Conservation (phyloP, 2,797 vertebrate genomes). For the Gallinago stenura region DNA sequence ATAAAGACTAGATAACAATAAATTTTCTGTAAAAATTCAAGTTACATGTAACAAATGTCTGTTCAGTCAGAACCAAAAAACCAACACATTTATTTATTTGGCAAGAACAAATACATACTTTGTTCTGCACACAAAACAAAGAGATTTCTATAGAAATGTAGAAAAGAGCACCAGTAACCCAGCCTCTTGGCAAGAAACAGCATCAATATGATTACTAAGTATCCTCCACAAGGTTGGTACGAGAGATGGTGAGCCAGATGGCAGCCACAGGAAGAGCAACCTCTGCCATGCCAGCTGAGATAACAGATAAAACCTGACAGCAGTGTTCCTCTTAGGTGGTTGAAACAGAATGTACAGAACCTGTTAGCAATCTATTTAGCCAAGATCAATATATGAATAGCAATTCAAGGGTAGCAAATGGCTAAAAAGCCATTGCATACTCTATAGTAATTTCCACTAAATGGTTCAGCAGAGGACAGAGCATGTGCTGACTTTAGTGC, state of each 20-base stretch:
- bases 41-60: not conserved
- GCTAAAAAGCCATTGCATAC: slow-evolving; percentile 28
- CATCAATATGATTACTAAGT: slow-evolving; percentile 8
- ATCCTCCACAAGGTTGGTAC: slow-evolving; percentile 36
- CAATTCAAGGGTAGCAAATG: slow-evolving; percentile 40
- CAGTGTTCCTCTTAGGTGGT: slow-evolving; percentile 18
- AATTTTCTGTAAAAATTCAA: not conserved
- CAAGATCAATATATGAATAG: slow-evolving; percentile 46
- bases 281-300: slow-evolving; percentile 56
- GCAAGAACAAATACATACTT: not conserved
- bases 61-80: not conserved
- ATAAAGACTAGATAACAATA: not conserved
- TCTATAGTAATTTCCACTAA: slow-evolving; percentile 42
- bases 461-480: slow-evolving; percentile 9
- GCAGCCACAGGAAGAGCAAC: slow-evolving; percentile 53
- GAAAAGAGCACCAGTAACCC: not conserved
- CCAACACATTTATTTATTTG: not conserved
- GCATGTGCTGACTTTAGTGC: not conserved
- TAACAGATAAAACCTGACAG: slow-evolving; percentile 65
- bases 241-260: slow-evolving; percentile 54
- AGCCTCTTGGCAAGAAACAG: slow-evolving; percentile 21
- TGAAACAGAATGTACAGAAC: slow-evolving; percentile 49
- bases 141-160: not conserved
- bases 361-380: slow-evolving; percentile 60
- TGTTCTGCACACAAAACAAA: not conserved